Base-by-base conservation (phyloP, 2,888 invertebrate genomes). In the Aleiodes testaceus region DNA sequence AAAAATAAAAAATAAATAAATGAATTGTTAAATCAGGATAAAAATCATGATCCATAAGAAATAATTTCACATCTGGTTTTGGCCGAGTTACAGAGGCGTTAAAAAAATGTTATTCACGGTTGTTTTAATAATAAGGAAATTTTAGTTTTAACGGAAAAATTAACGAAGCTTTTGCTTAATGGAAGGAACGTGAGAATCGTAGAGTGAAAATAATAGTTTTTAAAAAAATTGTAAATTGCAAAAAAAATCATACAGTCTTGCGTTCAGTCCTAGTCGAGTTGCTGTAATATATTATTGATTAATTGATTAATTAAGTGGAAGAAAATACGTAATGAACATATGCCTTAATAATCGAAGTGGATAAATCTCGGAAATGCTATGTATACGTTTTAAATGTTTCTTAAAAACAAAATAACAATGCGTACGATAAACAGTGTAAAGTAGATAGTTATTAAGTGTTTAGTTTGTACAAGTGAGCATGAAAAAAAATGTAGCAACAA, bases 71-170 rank as follows among this genome's bases (percentile, higher is more conserved):
- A 59, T 52, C 72, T 59, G 66, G 71, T 69, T 74, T 69, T 61
- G 69, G 63, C 47, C 71, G 14, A 69, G 47, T 12, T 50, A 18
- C 18, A 50, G 16, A 69, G 71, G 66, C 71, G 71, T 71, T 71
- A 66, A 69, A 69, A 36, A 69, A 49, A 74, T 74, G 74, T 74
- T 72, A 74, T 72, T 74, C 66, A 69, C 74, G 74, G 72, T 74
- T 74, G 72, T 72, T 69, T 74, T 74, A 74, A 69, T 67, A 69
- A 45, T 72, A 70, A 53, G 22, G 61, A 64, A 72, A 69, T 22
- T 53, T 70, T 59, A 59, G 59, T 18, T 14, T 16, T 42, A 59
- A 59, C 26, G 36, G 14, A 42, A 26, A 18, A 59, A 36, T 36
- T 36, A 6, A 36, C 5, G 26, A 36, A 16, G 59, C 18, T 42